Conservation (phyloP, 2,888 invertebrate species). For the Plagiodera versicolora region DNA sequence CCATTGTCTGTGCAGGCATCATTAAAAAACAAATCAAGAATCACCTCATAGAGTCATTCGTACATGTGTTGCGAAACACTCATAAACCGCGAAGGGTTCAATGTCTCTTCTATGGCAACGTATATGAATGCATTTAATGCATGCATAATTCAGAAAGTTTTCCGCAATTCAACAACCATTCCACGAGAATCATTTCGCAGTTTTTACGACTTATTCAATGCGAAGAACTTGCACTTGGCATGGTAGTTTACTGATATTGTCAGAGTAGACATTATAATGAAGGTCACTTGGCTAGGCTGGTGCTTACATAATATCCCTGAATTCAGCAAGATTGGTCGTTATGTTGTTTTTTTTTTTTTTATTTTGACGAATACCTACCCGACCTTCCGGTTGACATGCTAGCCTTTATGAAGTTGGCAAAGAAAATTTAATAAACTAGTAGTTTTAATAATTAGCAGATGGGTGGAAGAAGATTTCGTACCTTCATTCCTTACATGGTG, state of each 20-base stretch:
- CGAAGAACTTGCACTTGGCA: conserved; percentile 13
- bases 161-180: conserved; percentile 10
- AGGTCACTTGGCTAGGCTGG: neutral
- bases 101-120: conserved; percentile 10
- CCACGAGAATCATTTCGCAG: conserved; percentile 6
- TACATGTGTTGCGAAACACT: neutral
- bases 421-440: too few relatives aligned
- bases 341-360: too few relatives aligned
- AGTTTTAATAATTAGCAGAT: too few relatives aligned
- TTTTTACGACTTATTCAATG: conserved; percentile 15
- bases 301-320: neutral
- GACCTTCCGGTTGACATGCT: too few relatives aligned
- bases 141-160: conserved; percentile 15
- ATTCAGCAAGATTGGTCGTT: too few relatives aligned
- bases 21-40: neutral
- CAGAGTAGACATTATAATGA: neutral
- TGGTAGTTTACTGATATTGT: conserved; percentile 12
- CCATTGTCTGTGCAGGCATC: neutral
- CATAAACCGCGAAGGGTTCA: conserved; percentile 4
- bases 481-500: too few relatives aligned
- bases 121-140: conserved; percentile 9
- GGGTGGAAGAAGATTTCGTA: too few relatives aligned
- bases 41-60: neutral
- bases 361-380: too few relatives aligned
- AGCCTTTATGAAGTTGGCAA: too few relatives aligned